Evolutionary conservation across 2,888 invertebrate species (phyloP).

Genomic region (Hirtodrosophila trivittata): DNA sequence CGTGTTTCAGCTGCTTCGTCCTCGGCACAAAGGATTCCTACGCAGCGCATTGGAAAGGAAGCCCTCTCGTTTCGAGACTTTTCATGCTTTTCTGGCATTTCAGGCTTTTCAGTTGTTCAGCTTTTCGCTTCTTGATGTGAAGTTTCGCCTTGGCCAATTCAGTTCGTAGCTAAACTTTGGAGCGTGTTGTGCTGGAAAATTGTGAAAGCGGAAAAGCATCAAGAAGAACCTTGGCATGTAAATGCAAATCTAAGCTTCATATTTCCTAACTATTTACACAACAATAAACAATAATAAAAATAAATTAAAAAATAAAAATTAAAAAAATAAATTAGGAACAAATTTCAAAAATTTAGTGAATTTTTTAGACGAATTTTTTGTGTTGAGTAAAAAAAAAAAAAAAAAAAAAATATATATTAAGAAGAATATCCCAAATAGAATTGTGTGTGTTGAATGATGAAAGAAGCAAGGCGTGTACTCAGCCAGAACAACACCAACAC

Average conservation of each 20-base stretch:
- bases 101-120: constrained; percentile 30
- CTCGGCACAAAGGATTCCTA: constrained; percentile 67
- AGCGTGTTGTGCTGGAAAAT: constrained; percentile 72
- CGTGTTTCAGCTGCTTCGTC: constrained; percentile 27
- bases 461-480: constrained; percentile 71
- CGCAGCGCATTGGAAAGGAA: constrained; percentile 66
- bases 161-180: constrained; percentile 78
- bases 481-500: constrained; percentile 32
- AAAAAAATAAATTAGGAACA: constrained; percentile 1
- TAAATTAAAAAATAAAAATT: background rate
- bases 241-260: constrained; percentile 26
- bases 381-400: constrained; percentile 1
- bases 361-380: background rate
- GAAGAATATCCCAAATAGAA: constrained; percentile 7
- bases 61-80: constrained; percentile 10
- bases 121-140: constrained; percentile 45
- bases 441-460: constrained; percentile 21
- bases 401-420: background rate
- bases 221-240: constrained; percentile 23
- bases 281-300: constrained; percentile 9
- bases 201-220: constrained; percentile 49
- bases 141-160: constrained; percentile 58
- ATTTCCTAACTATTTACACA: background rate
- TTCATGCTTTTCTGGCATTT: constrained; percentile 13
- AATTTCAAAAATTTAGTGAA: constrained; percentile 7